Percentiles rank a stretch among this genome's conserved stretches.
phyloP scores from a whole-genome alignment of 2,888 invertebrate species.

The Sacculina carcini region DNA sequence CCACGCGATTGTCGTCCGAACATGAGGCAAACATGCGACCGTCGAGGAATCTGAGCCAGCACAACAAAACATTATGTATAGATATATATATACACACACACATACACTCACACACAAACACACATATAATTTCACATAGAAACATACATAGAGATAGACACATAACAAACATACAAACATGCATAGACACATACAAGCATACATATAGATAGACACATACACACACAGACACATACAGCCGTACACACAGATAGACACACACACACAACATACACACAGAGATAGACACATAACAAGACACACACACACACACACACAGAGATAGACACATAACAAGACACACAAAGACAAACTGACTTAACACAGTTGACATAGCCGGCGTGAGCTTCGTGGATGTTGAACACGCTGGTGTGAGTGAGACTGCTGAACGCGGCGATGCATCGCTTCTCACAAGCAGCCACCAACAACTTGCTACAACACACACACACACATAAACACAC shows the following conservation, averaged over 20 bases:
- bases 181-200: background rate
- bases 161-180: background rate
- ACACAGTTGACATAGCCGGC: slow-evolving; percentile 75
- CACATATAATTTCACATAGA: background rate
- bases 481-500: background rate
- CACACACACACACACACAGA: background rate
- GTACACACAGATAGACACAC: background rate
- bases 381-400: slow-evolving; percentile 53
- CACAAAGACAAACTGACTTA: slow-evolving; percentile 31
- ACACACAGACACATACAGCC: background rate
- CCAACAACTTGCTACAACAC: slow-evolving; percentile 40
- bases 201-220: background rate
- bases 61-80: background rate
- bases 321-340: background rate
- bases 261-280: no score
- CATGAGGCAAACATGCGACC: slow-evolving; percentile 68
- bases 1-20: slow-evolving; percentile 76
- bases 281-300: no score
- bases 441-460: slow-evolving; percentile 73
- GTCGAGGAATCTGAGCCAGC: slow-evolving; percentile 40
- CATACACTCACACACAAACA: background rate
- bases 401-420: slow-evolving; percentile 42
- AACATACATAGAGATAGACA: no score
- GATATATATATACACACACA: background rate
- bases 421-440: slow-evolving; percentile 68